Evolutionary conservation across 1,140 invertebrate genomes (phyloP).

Genomic region (Leptopilina boulardi): DNA sequence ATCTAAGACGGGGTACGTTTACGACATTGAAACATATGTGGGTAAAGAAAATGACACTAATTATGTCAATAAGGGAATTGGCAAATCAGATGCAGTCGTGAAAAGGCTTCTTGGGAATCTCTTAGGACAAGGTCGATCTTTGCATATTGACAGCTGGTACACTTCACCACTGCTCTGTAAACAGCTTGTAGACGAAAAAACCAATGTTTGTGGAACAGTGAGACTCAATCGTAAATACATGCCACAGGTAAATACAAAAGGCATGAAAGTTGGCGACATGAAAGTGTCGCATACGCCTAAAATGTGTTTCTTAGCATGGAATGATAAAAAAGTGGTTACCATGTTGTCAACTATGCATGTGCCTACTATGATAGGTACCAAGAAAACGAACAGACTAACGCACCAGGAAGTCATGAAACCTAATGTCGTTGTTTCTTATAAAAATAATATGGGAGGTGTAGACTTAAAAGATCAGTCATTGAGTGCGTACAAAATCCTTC

Average conservation of each 20-base stretch:
- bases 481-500: neutral
- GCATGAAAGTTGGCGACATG: neutral
- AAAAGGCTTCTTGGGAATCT: neutral
- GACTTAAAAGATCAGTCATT: neutral
- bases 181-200: neutral
- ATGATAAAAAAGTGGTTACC: neutral
- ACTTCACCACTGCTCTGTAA: constrained; percentile 1
- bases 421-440: no score
- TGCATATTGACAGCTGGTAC: neutral
- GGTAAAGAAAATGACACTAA: constrained; percentile 41
- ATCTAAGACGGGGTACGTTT: neutral
- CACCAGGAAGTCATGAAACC: no score
- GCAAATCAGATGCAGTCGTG: neutral
- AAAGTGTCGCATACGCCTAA: neutral
- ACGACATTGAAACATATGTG: neutral
- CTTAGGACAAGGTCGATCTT: no score
- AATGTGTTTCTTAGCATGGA: neutral
- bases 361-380: neutral
- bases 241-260: neutral
- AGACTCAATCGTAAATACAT: constrained; percentile 1
- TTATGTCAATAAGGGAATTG: neutral
- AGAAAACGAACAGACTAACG: neutral
- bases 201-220: neutral
- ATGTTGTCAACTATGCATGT: neutral
- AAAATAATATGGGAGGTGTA: neutral